Evolutionary conservation across 2,797 vertebrate genomes (phyloP).

Genomic region (Orientallactaga sibirica): DNA sequence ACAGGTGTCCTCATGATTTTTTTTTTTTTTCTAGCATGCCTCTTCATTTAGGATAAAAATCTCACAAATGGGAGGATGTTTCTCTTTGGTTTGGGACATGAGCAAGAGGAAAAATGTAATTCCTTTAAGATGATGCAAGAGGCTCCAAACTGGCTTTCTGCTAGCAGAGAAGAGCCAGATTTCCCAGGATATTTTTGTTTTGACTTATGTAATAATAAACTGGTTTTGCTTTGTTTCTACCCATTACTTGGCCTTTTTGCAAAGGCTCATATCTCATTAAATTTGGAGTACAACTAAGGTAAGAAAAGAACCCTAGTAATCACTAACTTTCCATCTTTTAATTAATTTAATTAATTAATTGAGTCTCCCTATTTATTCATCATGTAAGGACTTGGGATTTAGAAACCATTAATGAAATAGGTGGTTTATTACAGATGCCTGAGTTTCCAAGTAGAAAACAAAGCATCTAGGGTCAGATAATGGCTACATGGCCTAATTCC

Average conservation of each 20-base stretch:
- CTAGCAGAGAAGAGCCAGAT: not conserved
- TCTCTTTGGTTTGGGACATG: not conserved
- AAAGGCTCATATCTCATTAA: not conserved
- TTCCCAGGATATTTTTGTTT: constrained; percentile 12
- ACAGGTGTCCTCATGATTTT: not conserved
- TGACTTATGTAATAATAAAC: constrained; percentile 14
- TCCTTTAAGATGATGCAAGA: not conserved
- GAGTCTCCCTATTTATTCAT: constrained; percentile 33
- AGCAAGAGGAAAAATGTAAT: not conserved
- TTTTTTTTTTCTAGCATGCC: not conserved
- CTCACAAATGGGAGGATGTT: not conserved
- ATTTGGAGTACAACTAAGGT: constrained; percentile 34
- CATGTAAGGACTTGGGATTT: constrained; percentile 10
- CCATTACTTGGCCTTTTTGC: constrained; percentile 21
- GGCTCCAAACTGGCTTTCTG: not conserved
- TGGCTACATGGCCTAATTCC: not conserved
- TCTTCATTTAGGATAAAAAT: not conserved
- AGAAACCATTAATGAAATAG: not conserved
- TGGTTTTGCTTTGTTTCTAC: not conserved
- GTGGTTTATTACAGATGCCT: constrained; percentile 8
- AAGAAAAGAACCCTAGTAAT: not conserved
- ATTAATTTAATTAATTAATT: not conserved
- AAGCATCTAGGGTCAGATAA: constrained; percentile 18
- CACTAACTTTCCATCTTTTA: not conserved
- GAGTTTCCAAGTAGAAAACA: constrained; percentile 54